Evolutionary conservation across 2,797 vertebrate species (phyloP).

Genomic region (Bradypodion pumilum): DNA sequence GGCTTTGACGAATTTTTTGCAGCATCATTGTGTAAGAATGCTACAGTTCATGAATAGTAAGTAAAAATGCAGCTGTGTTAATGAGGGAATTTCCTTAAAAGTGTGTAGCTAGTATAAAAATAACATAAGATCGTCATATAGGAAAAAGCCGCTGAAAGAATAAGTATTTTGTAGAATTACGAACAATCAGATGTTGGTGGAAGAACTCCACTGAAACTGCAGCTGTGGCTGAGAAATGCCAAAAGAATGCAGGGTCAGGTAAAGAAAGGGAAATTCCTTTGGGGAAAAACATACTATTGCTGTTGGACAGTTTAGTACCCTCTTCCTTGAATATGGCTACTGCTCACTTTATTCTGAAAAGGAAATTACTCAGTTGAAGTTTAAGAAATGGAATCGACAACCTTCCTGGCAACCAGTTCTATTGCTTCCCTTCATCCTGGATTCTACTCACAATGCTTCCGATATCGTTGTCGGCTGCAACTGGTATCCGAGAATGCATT

Average conservation of each 20-base stretch:
- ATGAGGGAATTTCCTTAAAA: constrained; percentile 31
- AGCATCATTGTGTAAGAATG: neutral
- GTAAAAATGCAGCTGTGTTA: constrained; percentile 14
- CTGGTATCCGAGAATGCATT: no score
- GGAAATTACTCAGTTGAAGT: neutral
- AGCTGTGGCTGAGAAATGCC: constrained; percentile 13
- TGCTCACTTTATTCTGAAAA: constrained; percentile 2
- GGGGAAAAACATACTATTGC: constrained; percentile 14
- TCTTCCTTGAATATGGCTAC: neutral
- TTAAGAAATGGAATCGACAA: neutral
- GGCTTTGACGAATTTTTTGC: neutral
- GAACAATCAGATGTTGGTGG: constrained; percentile 11
- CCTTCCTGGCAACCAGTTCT: neutral
- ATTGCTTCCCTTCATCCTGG: neutral
- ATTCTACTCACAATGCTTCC: neutral
- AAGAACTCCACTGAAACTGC: constrained; percentile 3
- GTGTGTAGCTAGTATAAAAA: constrained; percentile 20
- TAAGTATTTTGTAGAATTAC: constrained; percentile 26
- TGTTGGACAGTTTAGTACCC: neutral
- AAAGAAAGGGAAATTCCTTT: constrained; percentile 18
- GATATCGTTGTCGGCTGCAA: no score
- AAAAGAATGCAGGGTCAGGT: constrained; percentile 14
- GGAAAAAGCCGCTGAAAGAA: constrained; percentile 11
- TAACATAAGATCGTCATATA: neutral
- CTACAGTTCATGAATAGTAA: neutral